These are phyloP conservation scores for Malurus leucopterus DNA, from an alignment of 2,797 vertebrate genomes.

Conservation along the genomic window DNA sequence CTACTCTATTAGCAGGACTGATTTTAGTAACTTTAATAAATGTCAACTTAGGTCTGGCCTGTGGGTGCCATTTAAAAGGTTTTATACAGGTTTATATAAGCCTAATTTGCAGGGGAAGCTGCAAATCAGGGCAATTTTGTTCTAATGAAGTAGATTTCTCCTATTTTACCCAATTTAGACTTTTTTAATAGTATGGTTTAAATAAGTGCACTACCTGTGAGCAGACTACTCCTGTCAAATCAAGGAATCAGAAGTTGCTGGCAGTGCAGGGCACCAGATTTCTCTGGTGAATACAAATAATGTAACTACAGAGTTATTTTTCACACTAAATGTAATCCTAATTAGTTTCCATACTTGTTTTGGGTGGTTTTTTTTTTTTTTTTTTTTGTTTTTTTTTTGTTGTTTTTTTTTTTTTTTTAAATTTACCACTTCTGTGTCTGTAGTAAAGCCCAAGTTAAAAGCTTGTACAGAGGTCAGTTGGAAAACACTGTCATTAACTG, in stretches of 20 bases:
- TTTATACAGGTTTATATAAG: not conserved
- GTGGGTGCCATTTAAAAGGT: not conserved
- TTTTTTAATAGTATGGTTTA: not conserved
- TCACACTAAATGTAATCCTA: not conserved
- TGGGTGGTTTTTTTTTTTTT: not conserved
- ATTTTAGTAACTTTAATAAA: not conserved
- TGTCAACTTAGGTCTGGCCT: not conserved
- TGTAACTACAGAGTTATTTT: not conserved
- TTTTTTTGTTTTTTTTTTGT: too few species aligned
- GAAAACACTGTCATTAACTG: not conserved
- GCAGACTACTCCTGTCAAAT: not conserved
- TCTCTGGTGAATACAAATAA: not conserved
- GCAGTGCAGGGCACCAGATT: not conserved
- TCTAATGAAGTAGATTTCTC: not conserved
- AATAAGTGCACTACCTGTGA: not conserved
- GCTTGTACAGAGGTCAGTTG: not conserved
- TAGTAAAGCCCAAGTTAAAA: not conserved
- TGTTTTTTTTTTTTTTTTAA: not conserved
- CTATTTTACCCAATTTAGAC: not conserved
- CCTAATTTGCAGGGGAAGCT: not conserved
- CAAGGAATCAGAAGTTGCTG: not conserved
- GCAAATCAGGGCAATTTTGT: not conserved
- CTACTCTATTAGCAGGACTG: not conserved
- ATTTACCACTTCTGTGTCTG: not conserved
- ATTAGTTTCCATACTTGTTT: not conserved